These are phyloP conservation scores for Mormyrus lacerda DNA, from an alignment of 2,113 vertebrate species.

Conservation along the genomic window DNA sequence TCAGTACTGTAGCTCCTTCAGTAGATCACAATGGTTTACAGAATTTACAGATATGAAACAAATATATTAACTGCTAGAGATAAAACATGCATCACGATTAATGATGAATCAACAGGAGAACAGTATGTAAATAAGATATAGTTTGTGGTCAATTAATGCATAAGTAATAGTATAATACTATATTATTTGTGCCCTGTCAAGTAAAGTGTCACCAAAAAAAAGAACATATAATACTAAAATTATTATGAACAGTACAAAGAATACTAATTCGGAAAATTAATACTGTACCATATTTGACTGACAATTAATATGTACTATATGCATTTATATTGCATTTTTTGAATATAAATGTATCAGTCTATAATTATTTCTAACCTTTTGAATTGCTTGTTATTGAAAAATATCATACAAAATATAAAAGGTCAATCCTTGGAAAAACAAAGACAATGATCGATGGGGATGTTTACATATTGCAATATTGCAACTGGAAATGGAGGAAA, in stretches of 20 bases:
- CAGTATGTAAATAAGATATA: too few relatives aligned
- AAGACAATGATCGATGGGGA: background rate
- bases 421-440: background rate
- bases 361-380: background rate
- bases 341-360: background rate
- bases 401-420: background rate
- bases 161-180: too few relatives aligned
- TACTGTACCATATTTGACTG: background rate
- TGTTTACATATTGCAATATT: background rate
- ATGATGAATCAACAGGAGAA: too few relatives aligned
- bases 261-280: background rate
- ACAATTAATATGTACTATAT: background rate
- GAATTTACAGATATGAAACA: too few relatives aligned
- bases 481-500: background rate
- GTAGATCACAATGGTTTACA: too few relatives aligned
- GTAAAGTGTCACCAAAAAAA: too few relatives aligned
- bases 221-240: background rate
- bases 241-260: background rate
- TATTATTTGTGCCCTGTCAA: too few relatives aligned
- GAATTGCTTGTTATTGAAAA: background rate
- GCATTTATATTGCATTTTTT: background rate
- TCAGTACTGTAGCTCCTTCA: too few relatives aligned
- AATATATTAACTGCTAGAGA: too few relatives aligned
- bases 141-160: too few relatives aligned
- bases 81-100: too few relatives aligned